phyloP scores from a whole-genome alignment of 2,888 invertebrate species.

The Hirtodrosophila cameraria region DNA sequence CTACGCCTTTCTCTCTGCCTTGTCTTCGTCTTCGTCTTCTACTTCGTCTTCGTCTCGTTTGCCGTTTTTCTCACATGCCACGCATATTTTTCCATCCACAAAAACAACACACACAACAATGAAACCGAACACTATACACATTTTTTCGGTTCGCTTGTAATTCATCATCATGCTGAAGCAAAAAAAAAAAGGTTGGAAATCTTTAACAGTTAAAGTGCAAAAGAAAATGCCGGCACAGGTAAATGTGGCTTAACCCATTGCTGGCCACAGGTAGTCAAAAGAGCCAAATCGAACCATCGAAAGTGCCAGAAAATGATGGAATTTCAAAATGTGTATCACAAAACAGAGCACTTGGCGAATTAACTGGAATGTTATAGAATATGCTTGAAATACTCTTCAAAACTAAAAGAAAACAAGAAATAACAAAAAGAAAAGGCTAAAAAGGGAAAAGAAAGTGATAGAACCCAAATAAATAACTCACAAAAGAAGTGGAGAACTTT shows the following conservation, averaged over 20 bases:
- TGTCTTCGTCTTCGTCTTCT: constrained; percentile 5
- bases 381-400: not conserved
- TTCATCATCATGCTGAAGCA: constrained; percentile 61
- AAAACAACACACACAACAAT: constrained; percentile 61
- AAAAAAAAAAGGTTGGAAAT: constrained; percentile 46
- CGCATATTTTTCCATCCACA: constrained; percentile 59
- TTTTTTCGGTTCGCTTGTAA: constrained; percentile 57
- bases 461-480: too few relatives aligned
- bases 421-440: too few relatives aligned
- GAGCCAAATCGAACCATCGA: not conserved
- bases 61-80: constrained; percentile 75
- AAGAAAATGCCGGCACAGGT: constrained; percentile 62
- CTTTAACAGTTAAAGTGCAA: constrained; percentile 39
- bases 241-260: constrained; percentile 66
- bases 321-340: too few relatives aligned
- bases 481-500: too few relatives aligned
- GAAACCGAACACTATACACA: constrained; percentile 39
- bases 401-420: too few relatives aligned
- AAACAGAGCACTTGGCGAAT: constrained; percentile 6
- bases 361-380: constrained; percentile 12
- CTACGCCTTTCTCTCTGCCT: constrained; percentile 54
- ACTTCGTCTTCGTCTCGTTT: constrained; percentile 3
- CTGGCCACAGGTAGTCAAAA: constrained; percentile 45
- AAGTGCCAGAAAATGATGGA: constrained; percentile 16
- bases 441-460: too few relatives aligned